Conservation (phyloP, 2,797 vertebrate species). For the Macropus fuliginosus region DNA sequence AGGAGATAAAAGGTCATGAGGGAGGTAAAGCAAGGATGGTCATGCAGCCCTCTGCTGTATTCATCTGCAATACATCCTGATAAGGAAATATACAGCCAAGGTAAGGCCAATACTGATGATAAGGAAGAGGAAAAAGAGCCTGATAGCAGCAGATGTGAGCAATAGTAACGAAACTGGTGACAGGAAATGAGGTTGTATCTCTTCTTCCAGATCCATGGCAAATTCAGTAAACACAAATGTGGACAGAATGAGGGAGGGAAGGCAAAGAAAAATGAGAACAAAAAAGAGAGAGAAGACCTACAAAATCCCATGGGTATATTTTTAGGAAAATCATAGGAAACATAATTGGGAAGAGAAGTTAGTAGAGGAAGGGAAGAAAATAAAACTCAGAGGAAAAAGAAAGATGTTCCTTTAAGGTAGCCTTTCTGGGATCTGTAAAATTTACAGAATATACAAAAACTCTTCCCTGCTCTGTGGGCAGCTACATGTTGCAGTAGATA, state of each 20-base stretch:
- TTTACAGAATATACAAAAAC: background rate
- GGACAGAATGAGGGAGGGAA: background rate
- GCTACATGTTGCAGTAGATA: rapidly evolving
- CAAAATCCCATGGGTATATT: background rate
- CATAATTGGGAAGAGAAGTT: background rate
- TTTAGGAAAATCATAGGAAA: slow-evolving; percentile 16
- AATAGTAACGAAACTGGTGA: background rate
- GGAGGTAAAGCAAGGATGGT: background rate
- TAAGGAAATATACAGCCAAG: background rate
- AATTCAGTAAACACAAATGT: background rate
- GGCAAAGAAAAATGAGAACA: background rate
- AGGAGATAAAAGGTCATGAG: background rate
- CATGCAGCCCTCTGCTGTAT: background rate
- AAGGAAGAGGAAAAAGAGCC: background rate
- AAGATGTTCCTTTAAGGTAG: background rate
- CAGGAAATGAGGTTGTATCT: background rate
- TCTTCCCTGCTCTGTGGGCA: background rate
- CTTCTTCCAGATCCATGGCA: background rate
- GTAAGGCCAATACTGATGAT: background rate
- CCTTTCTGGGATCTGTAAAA: background rate
- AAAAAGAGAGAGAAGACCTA: background rate
- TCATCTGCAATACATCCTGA: background rate
- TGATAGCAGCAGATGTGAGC: background rate
- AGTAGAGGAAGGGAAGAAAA: background rate
- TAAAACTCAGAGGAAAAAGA: background rate